Conservation (phyloP, 2,888 invertebrate species). For the Stictocephala bisonia region DNA sequence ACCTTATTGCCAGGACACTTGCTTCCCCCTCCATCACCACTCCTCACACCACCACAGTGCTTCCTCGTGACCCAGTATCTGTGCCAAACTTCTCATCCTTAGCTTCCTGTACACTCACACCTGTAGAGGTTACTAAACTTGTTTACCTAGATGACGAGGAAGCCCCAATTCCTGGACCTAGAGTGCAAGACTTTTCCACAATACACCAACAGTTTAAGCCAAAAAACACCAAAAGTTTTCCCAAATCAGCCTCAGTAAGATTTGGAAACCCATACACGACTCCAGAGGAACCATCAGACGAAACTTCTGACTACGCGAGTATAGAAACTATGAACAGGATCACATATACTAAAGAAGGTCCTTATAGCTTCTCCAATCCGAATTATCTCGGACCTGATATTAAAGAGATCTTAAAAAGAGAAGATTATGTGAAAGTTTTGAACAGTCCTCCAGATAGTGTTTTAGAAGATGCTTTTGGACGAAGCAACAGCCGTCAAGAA, state of each 20-base stretch:
- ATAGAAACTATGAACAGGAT: conserved; percentile 73
- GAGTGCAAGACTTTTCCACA: conserved; percentile 64
- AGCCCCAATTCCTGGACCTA: conserved; percentile 60
- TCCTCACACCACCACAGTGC: conserved; percentile 56
- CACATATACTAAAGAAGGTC: conserved; percentile 61
- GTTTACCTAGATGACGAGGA: conserved; percentile 79
- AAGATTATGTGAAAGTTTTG: conserved; percentile 66
- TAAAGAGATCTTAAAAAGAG: conserved; percentile 59
- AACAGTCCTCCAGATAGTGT: conserved; percentile 75
- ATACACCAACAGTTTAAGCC: conserved; percentile 70
- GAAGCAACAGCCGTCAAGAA: conserved; percentile 61
- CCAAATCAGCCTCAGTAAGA: conserved; percentile 71
- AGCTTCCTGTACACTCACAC: conserved; percentile 67
- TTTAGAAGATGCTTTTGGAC: conserved; percentile 67
- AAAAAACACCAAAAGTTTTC: conserved; percentile 61
- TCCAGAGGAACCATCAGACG: conserved; percentile 63
- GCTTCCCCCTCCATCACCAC: conserved; percentile 63
- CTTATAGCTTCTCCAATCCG: conserved; percentile 79
- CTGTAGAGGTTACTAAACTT: conserved; percentile 74
- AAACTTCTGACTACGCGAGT: conserved; percentile 81
- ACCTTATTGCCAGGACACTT: conserved; percentile 64
- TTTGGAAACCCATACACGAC: conserved; percentile 64
- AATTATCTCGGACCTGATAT: conserved; percentile 79
- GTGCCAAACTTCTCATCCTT: conserved; percentile 79
- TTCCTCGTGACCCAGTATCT: conserved; percentile 74